phyloP scores from a whole-genome alignment of 2,888 invertebrate genomes.

The Tribolium freemani region DNA sequence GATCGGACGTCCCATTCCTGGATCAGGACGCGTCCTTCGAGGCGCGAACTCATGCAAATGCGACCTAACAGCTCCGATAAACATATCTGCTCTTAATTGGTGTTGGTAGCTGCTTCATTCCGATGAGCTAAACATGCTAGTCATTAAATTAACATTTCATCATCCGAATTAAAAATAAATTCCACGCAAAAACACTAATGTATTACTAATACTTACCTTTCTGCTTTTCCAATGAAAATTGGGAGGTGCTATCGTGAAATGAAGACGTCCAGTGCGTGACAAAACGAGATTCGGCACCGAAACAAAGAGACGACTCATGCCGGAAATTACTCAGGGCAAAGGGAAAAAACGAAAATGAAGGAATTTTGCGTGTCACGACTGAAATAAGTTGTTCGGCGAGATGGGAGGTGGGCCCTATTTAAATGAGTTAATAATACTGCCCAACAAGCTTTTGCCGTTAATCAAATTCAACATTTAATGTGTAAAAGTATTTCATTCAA shows the following conservation, averaged over 20 bases:
- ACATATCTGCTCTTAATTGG: conserved; percentile 44
- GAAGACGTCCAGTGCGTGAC: conserved; percentile 25
- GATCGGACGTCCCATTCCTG: conserved; percentile 23
- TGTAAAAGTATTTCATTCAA: too few relatives aligned
- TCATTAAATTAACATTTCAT: conserved; percentile 40
- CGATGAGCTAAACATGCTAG: conserved; percentile 27
- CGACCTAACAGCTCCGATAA: conserved; percentile 40
- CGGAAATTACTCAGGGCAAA: conserved; percentile 18
- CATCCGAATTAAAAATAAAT: conserved; percentile 32
- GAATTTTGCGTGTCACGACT: conserved; percentile 26
- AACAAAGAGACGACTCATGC: conserved; percentile 22
- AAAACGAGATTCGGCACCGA: conserved; percentile 4
- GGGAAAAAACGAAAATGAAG: background rate
- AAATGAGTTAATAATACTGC: background rate
- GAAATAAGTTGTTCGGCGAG: conserved; percentile 17
- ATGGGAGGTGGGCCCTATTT: background rate
- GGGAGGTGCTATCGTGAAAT: background rate
- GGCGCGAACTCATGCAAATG: conserved; percentile 9
- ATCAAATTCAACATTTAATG: too few relatives aligned
- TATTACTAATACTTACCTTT: background rate
- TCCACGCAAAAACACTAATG: conserved; percentile 23
- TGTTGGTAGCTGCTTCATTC: conserved; percentile 44
- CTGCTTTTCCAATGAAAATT: too few relatives aligned
- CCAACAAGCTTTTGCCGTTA: too few relatives aligned
- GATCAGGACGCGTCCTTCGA: background rate